Conservation (phyloP, 1,140 invertebrate genomes). For the Plodia interpunctella region DNA sequence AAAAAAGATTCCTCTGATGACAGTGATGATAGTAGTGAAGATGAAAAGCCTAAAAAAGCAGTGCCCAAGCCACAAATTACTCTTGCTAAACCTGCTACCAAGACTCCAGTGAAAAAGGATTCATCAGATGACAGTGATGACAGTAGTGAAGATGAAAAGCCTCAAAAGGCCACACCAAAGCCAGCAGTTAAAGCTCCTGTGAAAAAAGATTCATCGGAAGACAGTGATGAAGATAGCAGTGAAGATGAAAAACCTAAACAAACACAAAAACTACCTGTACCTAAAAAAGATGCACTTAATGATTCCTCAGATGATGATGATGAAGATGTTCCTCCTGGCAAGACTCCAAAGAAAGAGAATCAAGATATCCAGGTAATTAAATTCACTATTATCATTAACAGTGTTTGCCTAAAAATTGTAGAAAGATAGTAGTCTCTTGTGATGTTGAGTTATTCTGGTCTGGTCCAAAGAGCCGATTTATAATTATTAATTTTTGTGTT, state of each 20-base stretch:
- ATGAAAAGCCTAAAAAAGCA: slow-evolving; percentile 20
- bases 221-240: slow-evolving; percentile 33
- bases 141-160: slow-evolving; percentile 40
- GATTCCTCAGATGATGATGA: slow-evolving; percentile 24
- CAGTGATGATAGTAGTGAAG: slow-evolving; percentile 20
- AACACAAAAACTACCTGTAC: neutral
- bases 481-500: no score
- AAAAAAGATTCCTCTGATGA: slow-evolving; percentile 22
- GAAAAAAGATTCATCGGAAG: slow-evolving; percentile 33
- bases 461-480: no score
- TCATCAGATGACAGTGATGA: slow-evolving; percentile 28
- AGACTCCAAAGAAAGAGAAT: slow-evolving; percentile 42
- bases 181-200: slow-evolving; percentile 15
- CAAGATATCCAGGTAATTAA: slow-evolving; percentile 12
- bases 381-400: no score
- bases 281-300: slow-evolving; percentile 12
- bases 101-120: slow-evolving; percentile 17
- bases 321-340: slow-evolving; percentile 45
- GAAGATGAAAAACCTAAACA: slow-evolving; percentile 22
- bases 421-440: no score
- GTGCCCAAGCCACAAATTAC: slow-evolving; percentile 14
- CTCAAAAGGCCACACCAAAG: slow-evolving; percentile 28
- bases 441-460: no score
- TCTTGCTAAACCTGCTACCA: slow-evolving; percentile 16
- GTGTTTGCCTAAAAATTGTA: no score